A percentile compares a stretch with the other conserved stretches of the same genome.
These are phyloP conservation scores for Labeo rohita DNA, from an alignment of 2,113 vertebrate genomes.

Conservation along the genomic window DNA sequence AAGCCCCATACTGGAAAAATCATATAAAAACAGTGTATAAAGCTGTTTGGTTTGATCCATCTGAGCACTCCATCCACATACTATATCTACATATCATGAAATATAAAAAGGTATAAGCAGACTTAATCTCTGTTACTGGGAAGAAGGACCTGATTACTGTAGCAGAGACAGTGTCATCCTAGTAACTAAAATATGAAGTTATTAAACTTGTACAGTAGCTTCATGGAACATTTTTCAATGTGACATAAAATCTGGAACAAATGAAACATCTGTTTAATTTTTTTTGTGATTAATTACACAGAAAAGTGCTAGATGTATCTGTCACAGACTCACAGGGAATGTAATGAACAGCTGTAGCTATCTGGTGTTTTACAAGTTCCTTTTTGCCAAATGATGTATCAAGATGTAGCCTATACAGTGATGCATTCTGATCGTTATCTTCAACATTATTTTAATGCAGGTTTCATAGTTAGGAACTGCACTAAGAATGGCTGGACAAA, in stretches of 20 bases:
- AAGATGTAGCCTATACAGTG: not conserved
- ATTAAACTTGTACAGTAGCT: not conserved
- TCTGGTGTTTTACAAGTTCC: not conserved
- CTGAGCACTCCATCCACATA: conserved; percentile 1
- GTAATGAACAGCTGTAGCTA: not conserved
- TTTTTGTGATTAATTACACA: not conserved
- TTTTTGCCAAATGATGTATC: not conserved
- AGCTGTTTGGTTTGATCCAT: not conserved
- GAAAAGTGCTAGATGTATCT: not conserved
- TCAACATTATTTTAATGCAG: conserved; percentile 57
- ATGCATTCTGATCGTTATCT: not conserved
- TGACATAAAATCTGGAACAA: not conserved
- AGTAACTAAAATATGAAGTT: not conserved
- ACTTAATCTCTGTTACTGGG: conserved; percentile 26
- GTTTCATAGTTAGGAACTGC: conserved; percentile 76
- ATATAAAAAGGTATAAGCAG: conserved; percentile 9
- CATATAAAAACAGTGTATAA: conserved; percentile 15
- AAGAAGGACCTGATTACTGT: not conserved
- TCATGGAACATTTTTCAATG: not conserved
- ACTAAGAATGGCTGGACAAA: conserved; percentile 75
- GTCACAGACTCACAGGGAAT: not conserved
- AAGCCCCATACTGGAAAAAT: not conserved
- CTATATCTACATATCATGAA: conserved; percentile 13
- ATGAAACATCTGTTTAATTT: not conserved
- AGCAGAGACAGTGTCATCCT: not conserved